Evolutionary conservation across 2,797 vertebrate species (phyloP).

Genomic region (Eulemur mongoz): DNA sequence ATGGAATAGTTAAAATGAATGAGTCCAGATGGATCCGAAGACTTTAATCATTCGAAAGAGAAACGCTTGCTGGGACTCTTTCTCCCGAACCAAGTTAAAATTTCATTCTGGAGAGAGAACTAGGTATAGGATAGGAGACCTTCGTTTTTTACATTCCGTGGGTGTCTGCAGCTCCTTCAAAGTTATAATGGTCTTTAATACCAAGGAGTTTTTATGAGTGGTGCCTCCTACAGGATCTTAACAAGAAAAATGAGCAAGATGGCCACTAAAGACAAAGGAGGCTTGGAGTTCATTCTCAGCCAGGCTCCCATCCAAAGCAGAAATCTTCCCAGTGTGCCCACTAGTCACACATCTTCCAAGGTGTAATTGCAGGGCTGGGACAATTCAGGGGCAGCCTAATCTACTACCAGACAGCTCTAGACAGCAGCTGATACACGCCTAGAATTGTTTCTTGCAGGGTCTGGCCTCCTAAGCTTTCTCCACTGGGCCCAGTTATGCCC

Average conservation of each 20-base stretch:
- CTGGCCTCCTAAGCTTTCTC: not conserved
- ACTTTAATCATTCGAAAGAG: conserved; percentile 75
- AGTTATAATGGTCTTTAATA: not conserved
- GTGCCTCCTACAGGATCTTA: not conserved
- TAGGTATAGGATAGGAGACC: not conserved
- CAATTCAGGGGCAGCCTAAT: not conserved
- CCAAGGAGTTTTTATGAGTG: not conserved
- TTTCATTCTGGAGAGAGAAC: conserved; percentile 19
- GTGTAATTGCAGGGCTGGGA: not conserved
- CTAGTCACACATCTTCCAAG: not conserved
- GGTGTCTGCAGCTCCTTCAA: not conserved
- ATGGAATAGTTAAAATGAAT: conserved; percentile 80
- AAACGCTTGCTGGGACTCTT: conserved; percentile 44
- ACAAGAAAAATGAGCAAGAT: not conserved
- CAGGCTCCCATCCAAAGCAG: not conserved
- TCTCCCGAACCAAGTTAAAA: conserved; percentile 40
- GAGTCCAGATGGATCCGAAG: conserved; percentile 60
- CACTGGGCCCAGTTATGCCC: not conserved
- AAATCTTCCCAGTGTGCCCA: not conserved
- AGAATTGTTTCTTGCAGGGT: not conserved
- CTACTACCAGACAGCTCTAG: not conserved
- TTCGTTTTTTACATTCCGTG: not conserved
- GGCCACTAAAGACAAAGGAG: not conserved
- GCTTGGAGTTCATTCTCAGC: not conserved
- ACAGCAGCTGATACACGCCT: too few relatives aligned